A percentile compares a stretch with the other conserved stretches of the same genome.
phyloP scores from a whole-genome alignment of 2,113 vertebrate genomes.

The Sinocyclocheilus anophthalmus region DNA sequence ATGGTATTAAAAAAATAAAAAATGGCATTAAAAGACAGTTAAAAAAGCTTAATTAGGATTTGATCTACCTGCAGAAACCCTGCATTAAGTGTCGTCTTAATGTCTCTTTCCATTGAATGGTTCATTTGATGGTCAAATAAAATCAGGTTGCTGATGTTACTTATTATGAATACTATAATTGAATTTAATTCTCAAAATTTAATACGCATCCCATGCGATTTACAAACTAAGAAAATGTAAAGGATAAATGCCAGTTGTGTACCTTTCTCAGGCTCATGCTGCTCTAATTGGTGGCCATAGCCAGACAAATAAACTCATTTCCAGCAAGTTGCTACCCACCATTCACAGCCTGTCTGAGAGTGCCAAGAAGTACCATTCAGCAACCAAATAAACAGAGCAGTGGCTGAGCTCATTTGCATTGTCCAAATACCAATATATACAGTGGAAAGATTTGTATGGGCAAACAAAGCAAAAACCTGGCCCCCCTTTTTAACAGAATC shows the following conservation, averaged over 20 bases:
- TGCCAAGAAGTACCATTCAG: background rate
- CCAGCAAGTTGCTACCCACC: background rate
- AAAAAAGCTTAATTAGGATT: too few species aligned
- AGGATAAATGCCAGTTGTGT: background rate
- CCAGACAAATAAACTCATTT: conserved; percentile 8
- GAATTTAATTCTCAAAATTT: background rate
- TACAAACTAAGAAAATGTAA: background rate
- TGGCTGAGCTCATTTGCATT: conserved; percentile 1
- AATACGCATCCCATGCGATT: background rate
- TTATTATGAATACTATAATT: background rate
- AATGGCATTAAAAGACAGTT: too few species aligned
- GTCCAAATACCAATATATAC: background rate
- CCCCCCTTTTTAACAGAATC: too few species aligned
- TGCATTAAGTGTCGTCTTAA: conserved; percentile 14
- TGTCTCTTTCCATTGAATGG: background rate
- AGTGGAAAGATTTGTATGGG: conserved; percentile 18
- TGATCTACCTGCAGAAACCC: too few species aligned
- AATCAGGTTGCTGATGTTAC: background rate
- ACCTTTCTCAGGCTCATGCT: background rate
- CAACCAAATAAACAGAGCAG: conserved; percentile 24
- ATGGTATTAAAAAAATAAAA: too few species aligned
- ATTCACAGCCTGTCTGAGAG: background rate
- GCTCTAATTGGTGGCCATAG: conserved; percentile 1
- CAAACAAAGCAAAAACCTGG: too few species aligned
- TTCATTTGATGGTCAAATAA: background rate